Conservation (phyloP, 2,797 vertebrate species). For the Gambusia yucatana region DNA sequence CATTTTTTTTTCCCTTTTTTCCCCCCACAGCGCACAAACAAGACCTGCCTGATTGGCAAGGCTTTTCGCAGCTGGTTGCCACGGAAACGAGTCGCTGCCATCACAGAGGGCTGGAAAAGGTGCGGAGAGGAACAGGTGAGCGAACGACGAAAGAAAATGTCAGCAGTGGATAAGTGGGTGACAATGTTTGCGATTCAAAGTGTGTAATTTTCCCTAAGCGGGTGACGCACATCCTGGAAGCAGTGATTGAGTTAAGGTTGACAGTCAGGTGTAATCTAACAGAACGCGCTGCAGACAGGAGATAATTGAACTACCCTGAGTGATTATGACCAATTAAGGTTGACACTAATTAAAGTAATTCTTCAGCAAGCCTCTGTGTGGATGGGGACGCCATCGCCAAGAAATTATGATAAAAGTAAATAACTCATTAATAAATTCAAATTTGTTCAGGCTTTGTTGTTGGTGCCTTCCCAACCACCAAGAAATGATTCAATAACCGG, state of each 20-base stretch:
- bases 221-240: slow-evolving; percentile 50
- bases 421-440: slow-evolving; percentile 17
- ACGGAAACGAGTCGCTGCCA: slow-evolving; percentile 66
- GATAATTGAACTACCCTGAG: slow-evolving; percentile 33
- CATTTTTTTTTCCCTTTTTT: background rate
- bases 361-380: slow-evolving; percentile 20
- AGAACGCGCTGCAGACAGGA: slow-evolving; percentile 25
- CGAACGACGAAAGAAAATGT: background rate
- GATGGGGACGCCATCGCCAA: background rate
- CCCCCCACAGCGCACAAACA: slow-evolving; percentile 19
- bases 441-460: background rate
- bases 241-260: slow-evolving; percentile 48
- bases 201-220: slow-evolving; percentile 43
- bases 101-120: slow-evolving; percentile 24
- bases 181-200: slow-evolving; percentile 50
- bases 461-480: background rate
- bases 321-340: slow-evolving; percentile 57
- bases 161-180: slow-evolving; percentile 31
- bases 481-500: background rate
- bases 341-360: slow-evolving; percentile 47
- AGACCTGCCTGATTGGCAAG: slow-evolving; percentile 49
- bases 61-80: slow-evolving; percentile 51
- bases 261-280: slow-evolving; percentile 37
- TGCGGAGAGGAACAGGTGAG: slow-evolving; percentile 28
- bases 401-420: slow-evolving; percentile 20